Base-by-base conservation (phyloP, 2,797 vertebrate genomes). In the Nasua narica region DNA sequence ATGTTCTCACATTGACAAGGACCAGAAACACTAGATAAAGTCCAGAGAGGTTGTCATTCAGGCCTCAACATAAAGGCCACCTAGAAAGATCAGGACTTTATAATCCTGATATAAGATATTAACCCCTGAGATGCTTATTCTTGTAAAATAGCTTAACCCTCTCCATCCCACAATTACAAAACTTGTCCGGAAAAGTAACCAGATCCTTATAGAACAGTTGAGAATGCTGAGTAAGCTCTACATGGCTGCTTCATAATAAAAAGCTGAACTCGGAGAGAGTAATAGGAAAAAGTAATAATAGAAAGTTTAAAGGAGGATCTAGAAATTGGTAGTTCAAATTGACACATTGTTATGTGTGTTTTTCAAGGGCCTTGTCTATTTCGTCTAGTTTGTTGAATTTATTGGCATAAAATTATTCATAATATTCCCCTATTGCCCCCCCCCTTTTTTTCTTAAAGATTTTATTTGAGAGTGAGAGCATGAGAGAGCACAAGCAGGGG, bases 61-160 rank as follows among this genome's bases (percentile, higher is more conserved):
- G 91, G 90, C 3, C 5, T 46, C 87, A 88, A 69, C 87, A 96
- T 97, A 92, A 98, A 98, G 98, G 89, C 98, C 98, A 98, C 98
- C 98, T 97, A 98, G 98, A n/a, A 97, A 96, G 97, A 98, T 97
- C 77, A 94, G 86, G 19, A 78, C 97, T 98, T 98, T 98, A 98
- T 54, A 94, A 50, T 96, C 82, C 92, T 87, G 74, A 84, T 82
- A 65, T 83, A 96, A 98, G 94, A 96, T 96, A 9, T 79, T 12
- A 95, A 96, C 18, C n/a, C 3, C 27, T n/a, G 70, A 97, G 35
- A 89, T 81, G 50, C 78, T 94, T 96, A 65, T 79, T 96, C 67
- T 89, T 76, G 83, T 81, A 90, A 88, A 97, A 70, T 5, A 91
- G 21, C 6, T 72, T 96, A 86, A 90, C 19, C 29, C 15, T 76